These are phyloP conservation scores for Cosmopolites sordidus DNA, from an alignment of 2,888 invertebrate species.

Conservation along the genomic window DNA sequence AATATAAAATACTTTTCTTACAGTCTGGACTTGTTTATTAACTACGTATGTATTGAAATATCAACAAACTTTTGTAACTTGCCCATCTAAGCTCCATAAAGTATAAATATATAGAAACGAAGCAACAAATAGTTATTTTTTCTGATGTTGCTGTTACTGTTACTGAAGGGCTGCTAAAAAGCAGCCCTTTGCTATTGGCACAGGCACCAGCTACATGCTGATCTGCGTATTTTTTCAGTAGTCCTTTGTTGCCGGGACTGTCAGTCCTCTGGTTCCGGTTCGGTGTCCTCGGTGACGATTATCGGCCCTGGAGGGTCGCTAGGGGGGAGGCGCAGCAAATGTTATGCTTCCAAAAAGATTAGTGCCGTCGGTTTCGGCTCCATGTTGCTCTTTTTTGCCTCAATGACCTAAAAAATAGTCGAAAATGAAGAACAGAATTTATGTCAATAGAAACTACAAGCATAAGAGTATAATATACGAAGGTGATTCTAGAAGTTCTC, in stretches of 20 bases:
- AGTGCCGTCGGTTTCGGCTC: slow-evolving; percentile 88
- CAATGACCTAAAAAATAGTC: slow-evolving; percentile 52
- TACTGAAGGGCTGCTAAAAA: no score
- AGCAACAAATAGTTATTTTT: no score
- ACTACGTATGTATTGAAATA: no score
- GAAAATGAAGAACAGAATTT: no score
- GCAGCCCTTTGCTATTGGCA: slow-evolving; percentile 22
- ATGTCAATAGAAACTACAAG: no score
- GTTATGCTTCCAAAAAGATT: slow-evolving; percentile 90
- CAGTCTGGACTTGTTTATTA: no score
- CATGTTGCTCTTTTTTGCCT: slow-evolving; percentile 87
- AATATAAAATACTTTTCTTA: no score
- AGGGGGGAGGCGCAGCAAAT: slow-evolving; percentile 83
- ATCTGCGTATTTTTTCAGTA: slow-evolving; percentile 9
- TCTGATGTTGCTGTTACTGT: neutral
- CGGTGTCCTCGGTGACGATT: slow-evolving; percentile 60
- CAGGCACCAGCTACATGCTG: slow-evolving; percentile 17
- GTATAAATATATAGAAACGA: no score
- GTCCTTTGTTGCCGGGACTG: slow-evolving; percentile 1
- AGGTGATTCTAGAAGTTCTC: no score
- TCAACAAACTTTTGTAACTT: no score
- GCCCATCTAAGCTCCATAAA: no score
- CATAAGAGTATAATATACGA: no score
- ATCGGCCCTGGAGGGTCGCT: slow-evolving; percentile 66
- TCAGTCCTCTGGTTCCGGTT: slow-evolving; percentile 36